These are phyloP conservation scores for Hormaphis cornu DNA, from an alignment of 1,140 invertebrate species.

Conservation along the genomic window DNA sequence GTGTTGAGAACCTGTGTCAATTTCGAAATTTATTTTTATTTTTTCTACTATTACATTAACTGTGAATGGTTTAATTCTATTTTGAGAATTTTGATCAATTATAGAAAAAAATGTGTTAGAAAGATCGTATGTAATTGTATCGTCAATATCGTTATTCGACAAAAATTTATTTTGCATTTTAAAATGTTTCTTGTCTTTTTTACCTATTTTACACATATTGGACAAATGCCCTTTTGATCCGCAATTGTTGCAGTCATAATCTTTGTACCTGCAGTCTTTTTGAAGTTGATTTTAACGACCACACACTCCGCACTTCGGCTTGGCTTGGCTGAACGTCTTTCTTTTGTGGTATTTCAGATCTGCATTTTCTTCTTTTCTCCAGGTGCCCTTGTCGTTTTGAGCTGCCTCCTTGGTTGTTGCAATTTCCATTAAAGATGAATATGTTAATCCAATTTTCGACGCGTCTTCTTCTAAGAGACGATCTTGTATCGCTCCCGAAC, in stretches of 20 bases:
- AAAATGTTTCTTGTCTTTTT: neutral
- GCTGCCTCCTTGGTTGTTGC: neutral
- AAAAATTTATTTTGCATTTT: neutral
- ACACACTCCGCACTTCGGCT: too few species aligned
- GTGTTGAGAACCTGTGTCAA: neutral
- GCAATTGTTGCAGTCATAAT: too few species aligned
- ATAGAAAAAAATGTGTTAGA: neutral
- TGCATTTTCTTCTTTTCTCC: too few species aligned
- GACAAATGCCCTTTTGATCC: too few species aligned
- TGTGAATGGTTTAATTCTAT: neutral
- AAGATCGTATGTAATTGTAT: neutral
- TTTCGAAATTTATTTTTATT: neutral
- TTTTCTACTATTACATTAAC: neutral
- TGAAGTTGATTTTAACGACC: too few species aligned
- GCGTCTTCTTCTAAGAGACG: neutral
- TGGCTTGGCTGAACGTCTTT: too few species aligned
- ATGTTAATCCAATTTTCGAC: neutral
- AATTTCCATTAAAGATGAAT: neutral
- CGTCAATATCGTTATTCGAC: too few species aligned
- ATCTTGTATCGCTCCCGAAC: neutral
- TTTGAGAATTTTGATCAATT: neutral
- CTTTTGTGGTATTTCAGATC: too few species aligned
- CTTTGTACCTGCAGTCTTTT: too few species aligned
- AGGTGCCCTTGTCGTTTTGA: neutral
- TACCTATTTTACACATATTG: neutral